These are phyloP conservation scores for Hylomyscus alleni DNA, from an alignment of 2,797 vertebrate species.

Conservation along the genomic window DNA sequence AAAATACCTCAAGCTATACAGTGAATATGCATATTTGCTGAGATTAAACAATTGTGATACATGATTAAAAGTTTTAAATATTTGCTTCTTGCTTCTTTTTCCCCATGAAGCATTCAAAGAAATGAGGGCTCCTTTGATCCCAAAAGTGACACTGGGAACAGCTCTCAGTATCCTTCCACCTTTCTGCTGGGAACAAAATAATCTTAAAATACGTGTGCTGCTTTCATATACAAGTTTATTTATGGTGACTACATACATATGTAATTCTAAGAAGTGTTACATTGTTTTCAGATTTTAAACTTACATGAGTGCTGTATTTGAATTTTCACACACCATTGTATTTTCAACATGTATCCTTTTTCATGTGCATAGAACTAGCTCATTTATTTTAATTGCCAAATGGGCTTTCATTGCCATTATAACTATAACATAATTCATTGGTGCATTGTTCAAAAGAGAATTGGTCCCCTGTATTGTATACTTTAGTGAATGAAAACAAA, in stretches of 20 bases:
- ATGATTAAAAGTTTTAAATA: slow-evolving; percentile 5
- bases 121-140: background rate
- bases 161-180: background rate
- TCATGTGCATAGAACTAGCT: background rate
- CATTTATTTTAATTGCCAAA: slow-evolving; percentile 45
- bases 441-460: background rate
- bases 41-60: background rate
- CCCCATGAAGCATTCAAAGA: slow-evolving; percentile 28
- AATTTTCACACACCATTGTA: slow-evolving; percentile 12
- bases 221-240: background rate
- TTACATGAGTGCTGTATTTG: background rate
- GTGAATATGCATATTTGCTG: background rate
- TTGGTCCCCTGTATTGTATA: background rate
- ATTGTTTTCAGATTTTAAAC: slow-evolving; percentile 45
- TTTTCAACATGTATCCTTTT: slow-evolving; percentile 27
- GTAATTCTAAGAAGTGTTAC: background rate
- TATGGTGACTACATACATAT: background rate
- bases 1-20: background rate
- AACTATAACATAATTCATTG: background rate
- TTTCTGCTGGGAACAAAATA: background rate
- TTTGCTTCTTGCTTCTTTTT: slow-evolving; percentile 45
- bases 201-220: background rate
- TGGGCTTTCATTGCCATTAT: background rate
- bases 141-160: background rate
- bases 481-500: background rate